phyloP scores from a whole-genome alignment of 2,888 invertebrate species.

The Malacosoma neustria region DNA sequence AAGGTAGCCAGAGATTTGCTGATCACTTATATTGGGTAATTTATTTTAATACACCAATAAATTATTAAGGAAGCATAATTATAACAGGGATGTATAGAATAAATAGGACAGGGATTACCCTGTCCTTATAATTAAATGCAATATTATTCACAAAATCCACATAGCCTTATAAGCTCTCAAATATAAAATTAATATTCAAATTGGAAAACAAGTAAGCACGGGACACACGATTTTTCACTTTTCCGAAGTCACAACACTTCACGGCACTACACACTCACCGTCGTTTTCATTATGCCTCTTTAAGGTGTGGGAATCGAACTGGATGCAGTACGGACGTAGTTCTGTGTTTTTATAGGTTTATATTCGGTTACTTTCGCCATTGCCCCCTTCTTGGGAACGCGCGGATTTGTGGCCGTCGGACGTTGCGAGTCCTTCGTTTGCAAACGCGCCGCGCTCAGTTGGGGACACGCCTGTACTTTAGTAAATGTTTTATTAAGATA shows the following conservation, averaged over 20 bases:
- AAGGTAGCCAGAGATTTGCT: too few relatives aligned
- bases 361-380: conserved; percentile 70
- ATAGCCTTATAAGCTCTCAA: conserved; percentile 1
- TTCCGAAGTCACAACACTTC: conserved; percentile 60
- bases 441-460: too few relatives aligned
- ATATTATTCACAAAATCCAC: conserved; percentile 17
- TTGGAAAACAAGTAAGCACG: conserved; percentile 29
- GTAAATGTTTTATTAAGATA: too few relatives aligned
- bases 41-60: neutral
- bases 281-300: conserved; percentile 67
- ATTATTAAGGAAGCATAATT: neutral
- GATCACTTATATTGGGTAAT: too few relatives aligned
- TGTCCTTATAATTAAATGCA: neutral
- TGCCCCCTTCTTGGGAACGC: conserved; percentile 55
- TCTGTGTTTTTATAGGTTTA: conserved; percentile 70
- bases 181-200: conserved; percentile 16
- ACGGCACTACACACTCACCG: conserved; percentile 60
- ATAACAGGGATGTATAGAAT: too few relatives aligned
- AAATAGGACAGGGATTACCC: too few relatives aligned
- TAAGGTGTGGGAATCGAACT: conserved; percentile 68
- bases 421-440: conserved; percentile 58
- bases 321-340: conserved; percentile 52
- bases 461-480: too few relatives aligned
- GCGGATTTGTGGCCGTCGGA: conserved; percentile 19
- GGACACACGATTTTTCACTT: conserved; percentile 34